Evolutionary conservation across 2,888 invertebrate genomes (phyloP), one percentile per base, ranked within the genome.

Genomic region (Tanytarsus gracilentus): DNA sequence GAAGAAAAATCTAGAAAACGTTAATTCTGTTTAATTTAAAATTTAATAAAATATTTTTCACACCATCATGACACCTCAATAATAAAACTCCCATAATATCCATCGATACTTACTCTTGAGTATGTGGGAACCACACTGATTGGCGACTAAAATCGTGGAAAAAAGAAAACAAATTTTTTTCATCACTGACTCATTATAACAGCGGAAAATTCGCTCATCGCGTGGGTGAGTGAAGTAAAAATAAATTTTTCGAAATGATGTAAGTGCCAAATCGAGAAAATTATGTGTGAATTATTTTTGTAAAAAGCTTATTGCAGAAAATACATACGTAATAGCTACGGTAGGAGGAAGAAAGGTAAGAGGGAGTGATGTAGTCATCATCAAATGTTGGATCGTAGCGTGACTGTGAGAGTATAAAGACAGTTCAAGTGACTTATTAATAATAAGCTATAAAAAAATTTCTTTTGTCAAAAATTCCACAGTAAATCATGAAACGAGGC

Each of bases 301-400:
- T 11, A 5, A 33, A 33, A 33, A 33, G 3, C 6, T 33, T n/a
- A 33, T 33, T 33, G 9, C 33, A 33, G n/a, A 60, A 63, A 61
- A 44, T 60, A 61, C 67, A 67, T 55, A 55, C 55, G 33, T 44
- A 58, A 44, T 39, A 56, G 44, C 14, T 55, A 26, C 44, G 44
- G 40, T 44, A 44, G 40, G n/a, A n/a, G n/a, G 18, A 44, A 44
- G 44, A 9, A 44, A 8, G 8, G 23, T 58, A 58, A 44, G 58
- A 48, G 27, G 55, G 44, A 23, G 44, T 23, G 16, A n/a, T 40
- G 26, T 29, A 48, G 30, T 48, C 26, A 40, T 58, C 58, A 39
- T 58, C 58, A 40, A 40, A 58, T 29, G 11, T 14, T 27, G 14
- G 52, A 9, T 36, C 27, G 48, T 44, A 44, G n/a, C 23, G 18